Percentiles rank a stretch among this genome's conserved stretches.
These are phyloP conservation scores for Timema podura DNA, from an alignment of 2,888 invertebrate genomes.

Conservation along the genomic window DNA sequence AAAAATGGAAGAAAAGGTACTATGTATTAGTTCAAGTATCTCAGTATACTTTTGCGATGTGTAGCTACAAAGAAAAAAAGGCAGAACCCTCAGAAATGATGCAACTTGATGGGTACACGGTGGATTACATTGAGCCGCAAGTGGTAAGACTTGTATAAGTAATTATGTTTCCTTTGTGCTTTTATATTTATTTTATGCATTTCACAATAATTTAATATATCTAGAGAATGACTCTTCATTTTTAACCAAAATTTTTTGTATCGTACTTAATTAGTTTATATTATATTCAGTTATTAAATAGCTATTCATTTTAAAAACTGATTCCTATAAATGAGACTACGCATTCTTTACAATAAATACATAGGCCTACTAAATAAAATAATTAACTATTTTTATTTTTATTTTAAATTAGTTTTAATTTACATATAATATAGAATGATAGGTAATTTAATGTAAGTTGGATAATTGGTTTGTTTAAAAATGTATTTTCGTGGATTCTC, in stretches of 20 bases:
- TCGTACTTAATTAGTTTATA: conserved; percentile 7
- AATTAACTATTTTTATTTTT: too few species aligned
- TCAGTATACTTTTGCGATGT: conserved; percentile 99
- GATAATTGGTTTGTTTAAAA: too few species aligned
- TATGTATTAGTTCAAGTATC: conserved; percentile 98
- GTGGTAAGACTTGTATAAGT: conserved; percentile 58
- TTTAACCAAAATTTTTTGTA: conserved; percentile 18
- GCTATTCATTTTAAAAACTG: too few species aligned
- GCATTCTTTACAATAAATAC: too few species aligned
- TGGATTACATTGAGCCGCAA: conserved; percentile 98
- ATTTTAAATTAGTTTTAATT: too few species aligned
- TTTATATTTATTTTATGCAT: background rate
- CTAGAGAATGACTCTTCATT: background rate
- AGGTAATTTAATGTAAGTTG: too few species aligned
- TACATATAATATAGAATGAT: too few species aligned
- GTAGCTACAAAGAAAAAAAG: conserved; percentile 99
- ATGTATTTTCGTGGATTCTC: too few species aligned
- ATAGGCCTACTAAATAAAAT: too few species aligned
- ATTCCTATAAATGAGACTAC: too few species aligned
- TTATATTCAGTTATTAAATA: background rate
- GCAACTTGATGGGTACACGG: conserved; percentile 98
- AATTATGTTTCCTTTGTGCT: conserved; percentile 4
- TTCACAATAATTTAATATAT: too few species aligned
- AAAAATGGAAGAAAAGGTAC: conserved; percentile 98
- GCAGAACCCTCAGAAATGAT: conserved; percentile 99